Conservation (phyloP, 2,888 invertebrate species). For the Patella depressa region DNA sequence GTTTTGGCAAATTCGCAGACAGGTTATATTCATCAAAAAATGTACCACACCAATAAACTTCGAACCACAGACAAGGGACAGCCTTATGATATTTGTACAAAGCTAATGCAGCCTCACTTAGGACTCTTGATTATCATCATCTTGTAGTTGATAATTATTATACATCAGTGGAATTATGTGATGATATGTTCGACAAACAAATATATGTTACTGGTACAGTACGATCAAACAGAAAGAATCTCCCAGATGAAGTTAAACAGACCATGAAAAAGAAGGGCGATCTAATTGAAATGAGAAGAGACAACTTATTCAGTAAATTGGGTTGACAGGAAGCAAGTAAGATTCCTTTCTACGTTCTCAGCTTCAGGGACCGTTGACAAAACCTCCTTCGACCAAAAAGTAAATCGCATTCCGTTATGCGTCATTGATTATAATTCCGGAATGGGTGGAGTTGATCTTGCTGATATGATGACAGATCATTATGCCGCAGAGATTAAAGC, state of each 20-base stretch:
- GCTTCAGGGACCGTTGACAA: neutral
- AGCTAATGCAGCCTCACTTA: neutral
- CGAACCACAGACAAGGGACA: neutral
- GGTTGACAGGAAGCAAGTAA: slow-evolving; percentile 10
- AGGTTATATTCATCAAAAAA: neutral
- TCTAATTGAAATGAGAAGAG: neutral
- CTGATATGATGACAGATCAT: too few species aligned
- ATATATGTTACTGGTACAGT: slow-evolving; percentile 10
- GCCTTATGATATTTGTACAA: slow-evolving; percentile 12
- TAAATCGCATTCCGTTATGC: too few species aligned
- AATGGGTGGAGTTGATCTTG: too few species aligned
- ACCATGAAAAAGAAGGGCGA: neutral
- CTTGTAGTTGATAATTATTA: slow-evolving; percentile 9
- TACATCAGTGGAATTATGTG: neutral
- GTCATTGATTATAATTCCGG: too few species aligned
- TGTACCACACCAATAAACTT: neutral
- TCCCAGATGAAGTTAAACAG: neutral
- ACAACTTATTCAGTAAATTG: neutral
- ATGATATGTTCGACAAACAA: neutral
- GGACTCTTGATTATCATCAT: slow-evolving; percentile 2
- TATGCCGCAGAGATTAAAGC: slow-evolving; percentile 6
- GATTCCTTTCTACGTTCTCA: neutral
- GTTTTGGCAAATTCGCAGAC: neutral
- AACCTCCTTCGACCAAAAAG: too few species aligned
- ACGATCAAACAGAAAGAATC: neutral